Evolutionary conservation across 1,140 invertebrate genomes (phyloP), one percentile per base, ranked within the genome.

Genomic region (Meteorus sp.): DNA sequence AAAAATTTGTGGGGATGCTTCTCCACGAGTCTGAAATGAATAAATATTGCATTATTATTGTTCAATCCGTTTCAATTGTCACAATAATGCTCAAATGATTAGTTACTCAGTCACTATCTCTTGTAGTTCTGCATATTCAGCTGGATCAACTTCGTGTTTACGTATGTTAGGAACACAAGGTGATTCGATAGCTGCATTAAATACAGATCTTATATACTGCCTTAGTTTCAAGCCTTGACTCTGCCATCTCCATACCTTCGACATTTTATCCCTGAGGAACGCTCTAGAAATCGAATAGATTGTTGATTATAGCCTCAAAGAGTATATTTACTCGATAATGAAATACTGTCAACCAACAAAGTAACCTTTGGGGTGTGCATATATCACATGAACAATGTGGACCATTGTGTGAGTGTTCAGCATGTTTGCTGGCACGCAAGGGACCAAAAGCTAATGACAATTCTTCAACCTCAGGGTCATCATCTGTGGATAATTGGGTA

Each of bases 1-100:
- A 85, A 86, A 47, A 88, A 74, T 56, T 85, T 84, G 66, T 85
- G 84, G 31, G 85, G 82, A 72, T 88, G 83, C 61, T 79, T 80
- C 54, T 73, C 75, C 69, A 84, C 85, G 45, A 88, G 73, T 69
- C 86, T 88, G 69, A 1, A 75, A 73, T 54, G n/a, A n/a, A n/a
- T n/a, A n/a, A n/a, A n/a, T n/a, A n/a, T n/a, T n/a, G n/a, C n/a
- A n/a, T n/a, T n/a, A n/a, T n/a, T n/a, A n/a, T n/a, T n/a, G n/a
- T n/a, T n/a, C n/a, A 35, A n/a, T 9, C 25, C 7, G 33, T 50
- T 7, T 50, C 25, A 29, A 4, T 9, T 19, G 17, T 19, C 25
- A 50, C 51, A 37, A 39, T 54, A 41, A 13, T 33, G 13, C 3
- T 56, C 9, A 31, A 43, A 54, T 25, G 27, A 57, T n/a, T 33